Percentiles rank a stretch among this genome's conserved stretches.
Evolutionary conservation across 2,888 invertebrate genomes (phyloP).

Genomic region (Drosophila monieri): DNA sequence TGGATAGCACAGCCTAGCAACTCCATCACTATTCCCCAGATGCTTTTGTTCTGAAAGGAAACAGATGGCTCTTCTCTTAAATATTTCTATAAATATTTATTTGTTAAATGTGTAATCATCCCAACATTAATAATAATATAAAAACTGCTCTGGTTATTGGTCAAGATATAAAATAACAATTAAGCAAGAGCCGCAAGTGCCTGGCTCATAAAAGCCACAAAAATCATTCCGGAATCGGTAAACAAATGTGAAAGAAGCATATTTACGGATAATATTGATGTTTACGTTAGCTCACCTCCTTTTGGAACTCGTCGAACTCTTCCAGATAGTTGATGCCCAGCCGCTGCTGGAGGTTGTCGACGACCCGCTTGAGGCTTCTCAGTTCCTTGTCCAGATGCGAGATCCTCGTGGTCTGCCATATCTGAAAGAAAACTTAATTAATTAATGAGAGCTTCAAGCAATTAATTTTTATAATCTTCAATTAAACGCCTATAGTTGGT

Average conservation of each 20-base stretch:
- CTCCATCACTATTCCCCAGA: conserved; percentile 27
- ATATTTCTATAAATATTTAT: conserved; percentile 60
- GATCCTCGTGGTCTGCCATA: conserved; percentile 81
- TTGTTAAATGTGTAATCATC: conserved; percentile 37
- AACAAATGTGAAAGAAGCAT: conserved; percentile 14
- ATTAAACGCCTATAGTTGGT: conserved; percentile 49
- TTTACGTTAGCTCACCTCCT: conserved; percentile 72
- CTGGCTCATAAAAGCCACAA: conserved; percentile 4
- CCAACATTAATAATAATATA: neutral
- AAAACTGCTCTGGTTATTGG: neutral
- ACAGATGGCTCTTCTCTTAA: conserved; percentile 11
- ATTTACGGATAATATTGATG: conserved; percentile 14
- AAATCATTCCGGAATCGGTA: conserved; percentile 19
- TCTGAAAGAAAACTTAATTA: conserved; percentile 55
- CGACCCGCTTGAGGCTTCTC: conserved; percentile 69
- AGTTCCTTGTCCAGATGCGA: conserved; percentile 78
- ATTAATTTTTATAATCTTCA: conserved; percentile 58
- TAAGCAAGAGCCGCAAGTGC: neutral
- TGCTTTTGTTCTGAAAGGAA: conserved; percentile 12
- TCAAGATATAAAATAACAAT: neutral
- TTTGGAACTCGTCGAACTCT: conserved; percentile 81
- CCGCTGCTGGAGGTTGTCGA: conserved; percentile 80
- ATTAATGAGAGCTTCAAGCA: neutral
- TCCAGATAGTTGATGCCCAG: conserved; percentile 82
- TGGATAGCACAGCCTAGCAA: conserved; percentile 18